Percentiles rank a stretch among this genome's conserved stretches.
phyloP scores from a whole-genome alignment of 1,140 invertebrate species.

The Zaprionus camerounensis region DNA sequence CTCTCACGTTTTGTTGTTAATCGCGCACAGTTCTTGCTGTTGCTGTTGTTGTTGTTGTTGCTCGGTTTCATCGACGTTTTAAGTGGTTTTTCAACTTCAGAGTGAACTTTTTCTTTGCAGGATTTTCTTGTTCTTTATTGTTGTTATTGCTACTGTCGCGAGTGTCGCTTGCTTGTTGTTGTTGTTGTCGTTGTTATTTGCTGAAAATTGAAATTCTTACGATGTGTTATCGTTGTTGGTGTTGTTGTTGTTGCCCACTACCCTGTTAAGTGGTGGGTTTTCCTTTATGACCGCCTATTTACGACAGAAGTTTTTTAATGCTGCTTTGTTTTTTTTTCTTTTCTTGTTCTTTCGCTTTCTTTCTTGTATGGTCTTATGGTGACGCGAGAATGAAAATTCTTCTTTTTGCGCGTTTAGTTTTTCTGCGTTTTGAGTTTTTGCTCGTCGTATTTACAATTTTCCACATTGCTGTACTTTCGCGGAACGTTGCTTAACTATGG shows the following conservation, averaged over 20 bases:
- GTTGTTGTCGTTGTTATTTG: constrained; percentile 48
- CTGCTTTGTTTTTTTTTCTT: constrained; percentile 49
- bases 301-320: constrained; percentile 58
- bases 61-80: constrained; percentile 74
- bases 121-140: constrained; percentile 70
- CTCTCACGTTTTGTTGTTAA: constrained; percentile 28
- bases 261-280: constrained; percentile 75
- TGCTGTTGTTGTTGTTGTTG: constrained; percentile 33
- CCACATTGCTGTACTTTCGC: constrained; percentile 81
- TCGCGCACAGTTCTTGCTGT: constrained; percentile 34
- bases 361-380: constrained; percentile 60
- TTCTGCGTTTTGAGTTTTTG: constrained; percentile 82
- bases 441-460: constrained; percentile 80
- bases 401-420: constrained; percentile 83
- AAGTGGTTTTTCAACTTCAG: constrained; percentile 81
- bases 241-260: constrained; percentile 62
- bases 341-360: constrained; percentile 24
- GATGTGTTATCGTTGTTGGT: constrained; percentile 31
- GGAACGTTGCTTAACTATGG: constrained; percentile 58
- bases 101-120: constrained; percentile 75
- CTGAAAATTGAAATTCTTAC: constrained; percentile 80
- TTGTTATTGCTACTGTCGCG: constrained; percentile 47
- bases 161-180: constrained; percentile 4
- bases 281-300: constrained; percentile 76
- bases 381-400: constrained; percentile 71